Evolutionary conservation across 2,113 vertebrate genomes (phyloP).

Genomic region (Cheilinus undulatus): DNA sequence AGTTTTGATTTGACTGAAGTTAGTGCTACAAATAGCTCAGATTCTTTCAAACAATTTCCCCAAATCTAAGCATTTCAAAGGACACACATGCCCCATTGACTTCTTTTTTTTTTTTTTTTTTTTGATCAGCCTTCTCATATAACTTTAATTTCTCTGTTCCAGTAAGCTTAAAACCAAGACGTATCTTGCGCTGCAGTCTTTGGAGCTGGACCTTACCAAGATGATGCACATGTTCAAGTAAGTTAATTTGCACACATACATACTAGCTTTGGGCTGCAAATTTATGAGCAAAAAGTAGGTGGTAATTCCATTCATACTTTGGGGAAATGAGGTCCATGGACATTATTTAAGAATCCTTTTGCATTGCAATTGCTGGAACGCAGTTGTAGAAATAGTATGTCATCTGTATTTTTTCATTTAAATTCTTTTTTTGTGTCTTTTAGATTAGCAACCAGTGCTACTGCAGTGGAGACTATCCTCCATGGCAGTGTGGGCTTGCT

Average conservation of each 20-base stretch:
- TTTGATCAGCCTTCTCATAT: background rate
- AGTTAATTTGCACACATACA: background rate
- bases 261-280: background rate
- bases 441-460: constrained; percentile 96
- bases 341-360: too few relatives aligned
- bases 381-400: too few relatives aligned
- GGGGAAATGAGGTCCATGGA: background rate
- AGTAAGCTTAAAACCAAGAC: constrained; percentile 99
- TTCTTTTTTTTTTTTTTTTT: background rate
- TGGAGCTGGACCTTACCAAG: constrained; percentile 97
- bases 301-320: background rate
- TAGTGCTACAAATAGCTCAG: too few relatives aligned
- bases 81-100: background rate
- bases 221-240: constrained; percentile 99
- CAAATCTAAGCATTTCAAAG: background rate
- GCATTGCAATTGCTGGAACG: too few relatives aligned
- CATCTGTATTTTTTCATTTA: background rate
- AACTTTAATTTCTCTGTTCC: constrained; percentile 24
- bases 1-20: too few relatives aligned
- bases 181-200: constrained; percentile 96
- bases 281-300: background rate
- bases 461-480: constrained; percentile 93
- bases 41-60: too few relatives aligned
- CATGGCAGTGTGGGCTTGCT: constrained; percentile 94
- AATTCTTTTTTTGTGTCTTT: constrained; percentile 20